These are phyloP conservation scores for Solenopsis invicta DNA, from an alignment of 1,140 invertebrate species.

Conservation along the genomic window DNA sequence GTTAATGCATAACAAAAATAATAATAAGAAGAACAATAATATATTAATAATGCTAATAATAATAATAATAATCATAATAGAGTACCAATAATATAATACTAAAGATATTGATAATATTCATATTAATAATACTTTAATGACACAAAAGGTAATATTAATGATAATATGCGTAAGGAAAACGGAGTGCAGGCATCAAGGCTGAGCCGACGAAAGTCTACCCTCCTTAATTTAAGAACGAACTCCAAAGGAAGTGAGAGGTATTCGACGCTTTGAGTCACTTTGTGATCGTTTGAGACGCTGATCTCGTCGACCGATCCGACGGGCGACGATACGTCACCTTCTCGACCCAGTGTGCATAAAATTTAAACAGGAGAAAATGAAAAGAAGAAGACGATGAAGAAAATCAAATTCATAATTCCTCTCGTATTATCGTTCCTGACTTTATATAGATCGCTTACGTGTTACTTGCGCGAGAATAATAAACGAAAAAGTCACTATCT, in stretches of 20 bases:
- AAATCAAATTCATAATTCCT: constrained; percentile 65
- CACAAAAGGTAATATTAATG: constrained; percentile 41
- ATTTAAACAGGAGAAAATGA: constrained; percentile 45
- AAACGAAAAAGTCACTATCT: constrained; percentile 54
- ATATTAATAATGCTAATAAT: constrained; percentile 53
- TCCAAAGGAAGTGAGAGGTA: constrained; percentile 50
- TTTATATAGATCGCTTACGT: constrained; percentile 72
- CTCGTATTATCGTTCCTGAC: constrained; percentile 71
- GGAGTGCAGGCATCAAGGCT: constrained; percentile 35
- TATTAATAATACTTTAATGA: constrained; percentile 62
- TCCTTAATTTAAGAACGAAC: constrained; percentile 52
- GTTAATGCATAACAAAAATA: constrained; percentile 62
- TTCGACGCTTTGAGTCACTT: constrained; percentile 30
- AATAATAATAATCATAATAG: constrained; percentile 60
- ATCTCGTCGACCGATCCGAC: constrained; percentile 56
- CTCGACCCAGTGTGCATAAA: constrained; percentile 46
- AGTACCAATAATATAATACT: constrained; percentile 41
- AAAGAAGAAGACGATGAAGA: constrained; percentile 7
- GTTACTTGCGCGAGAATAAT: constrained; percentile 62
- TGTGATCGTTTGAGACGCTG: constrained; percentile 33
- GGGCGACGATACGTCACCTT: constrained; percentile 65
- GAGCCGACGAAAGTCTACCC: constrained; percentile 65
- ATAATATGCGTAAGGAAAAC: constrained; percentile 37
- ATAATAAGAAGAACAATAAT: constrained; percentile 62
- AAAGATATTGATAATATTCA: constrained; percentile 59